A percentile compares a stretch with the other conserved stretches of the same genome.
These are phyloP conservation scores for Spodoptera frugiperda DNA, from an alignment of 1,140 invertebrate species.

Conservation along the genomic window DNA sequence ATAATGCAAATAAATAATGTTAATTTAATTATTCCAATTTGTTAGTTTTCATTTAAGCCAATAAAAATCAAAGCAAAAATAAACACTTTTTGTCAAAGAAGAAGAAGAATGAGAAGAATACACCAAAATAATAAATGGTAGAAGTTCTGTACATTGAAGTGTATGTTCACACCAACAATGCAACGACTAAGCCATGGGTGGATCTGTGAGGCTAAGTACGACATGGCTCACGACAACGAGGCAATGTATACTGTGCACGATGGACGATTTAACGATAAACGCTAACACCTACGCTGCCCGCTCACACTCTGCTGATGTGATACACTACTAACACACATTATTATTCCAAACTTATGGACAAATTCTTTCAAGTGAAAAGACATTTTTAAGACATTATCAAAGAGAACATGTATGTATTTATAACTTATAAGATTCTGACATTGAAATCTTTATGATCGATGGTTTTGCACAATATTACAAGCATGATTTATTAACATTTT, in stretches of 20 bases:
- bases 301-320: constrained; percentile 64
- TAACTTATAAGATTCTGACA: not conserved
- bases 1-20: constrained; percentile 76
- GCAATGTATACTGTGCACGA: constrained; percentile 75
- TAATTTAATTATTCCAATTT: constrained; percentile 73
- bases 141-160: constrained; percentile 77
- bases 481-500: constrained; percentile 13
- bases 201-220: constrained; percentile 79
- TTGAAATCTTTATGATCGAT: not conserved
- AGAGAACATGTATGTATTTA: not conserved
- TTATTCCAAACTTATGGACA: not conserved
- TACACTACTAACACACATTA: not conserved
- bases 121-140: constrained; percentile 74
- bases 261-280: constrained; percentile 67
- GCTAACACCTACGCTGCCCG: constrained; percentile 70
- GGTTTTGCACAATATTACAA: constrained; percentile 17
- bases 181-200: constrained; percentile 82
- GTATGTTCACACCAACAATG: constrained; percentile 81
- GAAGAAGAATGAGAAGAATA: constrained; percentile 65
- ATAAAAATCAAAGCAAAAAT: constrained; percentile 63
- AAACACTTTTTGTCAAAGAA: constrained; percentile 38
- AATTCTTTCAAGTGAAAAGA: not conserved
- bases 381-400: not conserved
- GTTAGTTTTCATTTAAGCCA: constrained; percentile 76
- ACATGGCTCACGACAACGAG: constrained; percentile 79